These are phyloP conservation scores for Hoplostethus atlanticus DNA, from an alignment of 2,797 vertebrate species.

Conservation along the genomic window DNA sequence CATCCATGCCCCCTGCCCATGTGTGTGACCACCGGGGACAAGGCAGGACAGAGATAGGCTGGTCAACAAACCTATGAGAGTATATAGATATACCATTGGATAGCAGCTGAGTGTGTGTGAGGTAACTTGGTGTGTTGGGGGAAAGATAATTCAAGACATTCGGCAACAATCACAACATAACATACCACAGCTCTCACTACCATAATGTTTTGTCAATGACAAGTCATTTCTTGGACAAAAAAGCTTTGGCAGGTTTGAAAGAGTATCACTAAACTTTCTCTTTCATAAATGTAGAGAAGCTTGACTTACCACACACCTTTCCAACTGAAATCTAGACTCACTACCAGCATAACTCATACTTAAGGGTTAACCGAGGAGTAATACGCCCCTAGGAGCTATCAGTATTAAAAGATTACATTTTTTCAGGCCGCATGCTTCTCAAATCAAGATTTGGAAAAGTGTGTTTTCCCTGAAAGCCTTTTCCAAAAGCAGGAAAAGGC, in stretches of 20 bases:
- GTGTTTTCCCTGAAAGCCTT: conserved; percentile 53
- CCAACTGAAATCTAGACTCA: conserved; percentile 19
- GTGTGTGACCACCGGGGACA: conserved; percentile 40
- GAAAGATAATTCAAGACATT: conserved; percentile 26
- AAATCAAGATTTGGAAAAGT: conserved; percentile 49
- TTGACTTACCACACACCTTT: neutral
- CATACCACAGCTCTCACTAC: neutral
- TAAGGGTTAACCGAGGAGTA: conserved; percentile 31
- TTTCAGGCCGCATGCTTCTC: conserved; percentile 41
- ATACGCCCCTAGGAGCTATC: conserved; percentile 26
- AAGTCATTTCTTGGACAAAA: too few relatives aligned
- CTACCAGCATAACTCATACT: conserved; percentile 13
- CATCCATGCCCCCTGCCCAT: conserved; percentile 47
- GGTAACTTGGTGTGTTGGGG: conserved; percentile 22
- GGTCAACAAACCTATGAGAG: conserved; percentile 17
- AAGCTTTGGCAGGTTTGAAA: too few relatives aligned
- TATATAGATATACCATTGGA: conserved; percentile 8
- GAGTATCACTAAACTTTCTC: too few relatives aligned
- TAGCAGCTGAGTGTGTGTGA: neutral
- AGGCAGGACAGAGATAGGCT: conserved; percentile 28
- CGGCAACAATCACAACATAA: conserved; percentile 20
- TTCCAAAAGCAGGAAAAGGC: conserved; percentile 32
- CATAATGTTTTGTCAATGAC: conserved; percentile 1
- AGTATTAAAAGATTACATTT: conserved; percentile 39
- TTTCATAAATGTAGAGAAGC: neutral